Evolutionary conservation across 2,888 invertebrate species (phyloP).

Genomic region (Frankliniella intonsa): DNA sequence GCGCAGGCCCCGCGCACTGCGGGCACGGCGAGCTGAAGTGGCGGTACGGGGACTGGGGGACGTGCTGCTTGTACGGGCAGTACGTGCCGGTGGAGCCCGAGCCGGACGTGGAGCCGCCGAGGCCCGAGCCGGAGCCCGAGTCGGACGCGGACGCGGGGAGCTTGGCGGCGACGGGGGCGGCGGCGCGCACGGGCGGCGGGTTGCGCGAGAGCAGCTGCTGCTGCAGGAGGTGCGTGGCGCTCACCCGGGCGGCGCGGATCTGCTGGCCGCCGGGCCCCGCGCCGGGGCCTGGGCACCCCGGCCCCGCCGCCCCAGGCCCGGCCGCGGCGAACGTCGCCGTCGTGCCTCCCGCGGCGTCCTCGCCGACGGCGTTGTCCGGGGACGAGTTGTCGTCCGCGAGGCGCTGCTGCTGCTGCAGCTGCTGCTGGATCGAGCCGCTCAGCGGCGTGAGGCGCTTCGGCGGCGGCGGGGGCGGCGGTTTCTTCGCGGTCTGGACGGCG

Average conservation of each 20-base stretch:
- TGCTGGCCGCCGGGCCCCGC: slow-evolving; percentile 17
- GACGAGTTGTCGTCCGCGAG: background rate
- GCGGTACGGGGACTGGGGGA: background rate
- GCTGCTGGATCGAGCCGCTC: slow-evolving; percentile 46
- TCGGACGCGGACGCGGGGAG: slow-evolving; percentile 35
- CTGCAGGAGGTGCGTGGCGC: slow-evolving; percentile 2
- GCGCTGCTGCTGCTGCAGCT: slow-evolving; percentile 45
- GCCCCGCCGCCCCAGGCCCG: background rate
- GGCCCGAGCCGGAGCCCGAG: slow-evolving; percentile 36
- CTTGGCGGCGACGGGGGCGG: slow-evolving; percentile 31
- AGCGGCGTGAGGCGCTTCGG: slow-evolving; percentile 34
- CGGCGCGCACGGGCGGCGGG: background rate
- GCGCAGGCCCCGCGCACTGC: slow-evolving; percentile 29
- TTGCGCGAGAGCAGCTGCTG: background rate
- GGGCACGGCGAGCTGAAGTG: slow-evolving; percentile 33
- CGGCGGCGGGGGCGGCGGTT: background rate
- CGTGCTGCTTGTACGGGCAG: background rate
- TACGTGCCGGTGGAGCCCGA: slow-evolving; percentile 13
- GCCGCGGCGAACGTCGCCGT: background rate
- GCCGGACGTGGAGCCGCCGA: slow-evolving; percentile 33
- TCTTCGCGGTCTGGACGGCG: background rate
- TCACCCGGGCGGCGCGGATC: slow-evolving; percentile 13
- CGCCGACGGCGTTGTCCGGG: too few relatives aligned
- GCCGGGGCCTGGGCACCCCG: background rate
- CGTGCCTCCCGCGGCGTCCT: background rate